A percentile compares a stretch with the other conserved stretches of the same genome.
phyloP scores from a whole-genome alignment of 2,113 vertebrate genomes.

The Pandion haliaetus region DNA sequence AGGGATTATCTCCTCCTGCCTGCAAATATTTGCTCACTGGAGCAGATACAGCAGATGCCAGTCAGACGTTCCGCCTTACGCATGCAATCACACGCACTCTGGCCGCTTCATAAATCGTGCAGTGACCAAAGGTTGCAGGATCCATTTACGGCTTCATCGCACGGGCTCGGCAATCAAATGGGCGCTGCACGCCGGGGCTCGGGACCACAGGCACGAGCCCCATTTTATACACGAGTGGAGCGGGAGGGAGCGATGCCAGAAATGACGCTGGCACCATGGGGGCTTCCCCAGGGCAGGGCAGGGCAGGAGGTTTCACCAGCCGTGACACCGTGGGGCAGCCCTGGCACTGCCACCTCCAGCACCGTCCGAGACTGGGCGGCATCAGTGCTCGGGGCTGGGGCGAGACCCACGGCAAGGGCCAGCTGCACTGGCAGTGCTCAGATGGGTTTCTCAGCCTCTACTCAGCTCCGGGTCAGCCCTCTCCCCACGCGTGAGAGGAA shows the following conservation, averaged over 20 bases:
- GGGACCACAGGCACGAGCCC: fast-evolving
- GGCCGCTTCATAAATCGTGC: fast-evolving
- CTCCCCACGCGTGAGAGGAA: fast-evolving
- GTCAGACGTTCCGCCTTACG: neutral
- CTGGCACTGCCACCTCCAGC: neutral
- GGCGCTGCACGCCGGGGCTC: fast-evolving
- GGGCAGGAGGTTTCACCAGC: neutral
- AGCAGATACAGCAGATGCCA: neutral
- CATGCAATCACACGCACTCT: neutral
- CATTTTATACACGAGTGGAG: neutral
- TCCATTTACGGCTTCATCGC: neutral
- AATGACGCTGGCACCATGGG: fast-evolving
- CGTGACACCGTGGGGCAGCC: neutral
- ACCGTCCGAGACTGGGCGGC: fast-evolving
- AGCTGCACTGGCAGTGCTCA: fast-evolving
- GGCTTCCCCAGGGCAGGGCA: neutral
- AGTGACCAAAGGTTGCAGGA: neutral
- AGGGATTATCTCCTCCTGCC: neutral
- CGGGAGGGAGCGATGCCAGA: neutral
- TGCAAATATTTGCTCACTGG: conserved; percentile 27
- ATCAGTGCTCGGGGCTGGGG: fast-evolving
- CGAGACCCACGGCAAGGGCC: neutral
- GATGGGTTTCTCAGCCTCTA: neutral
- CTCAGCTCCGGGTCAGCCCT: neutral
- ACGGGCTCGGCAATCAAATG: fast-evolving